Conservation (phyloP, 2,113 vertebrate genomes). For the Junco hyemalis region DNA sequence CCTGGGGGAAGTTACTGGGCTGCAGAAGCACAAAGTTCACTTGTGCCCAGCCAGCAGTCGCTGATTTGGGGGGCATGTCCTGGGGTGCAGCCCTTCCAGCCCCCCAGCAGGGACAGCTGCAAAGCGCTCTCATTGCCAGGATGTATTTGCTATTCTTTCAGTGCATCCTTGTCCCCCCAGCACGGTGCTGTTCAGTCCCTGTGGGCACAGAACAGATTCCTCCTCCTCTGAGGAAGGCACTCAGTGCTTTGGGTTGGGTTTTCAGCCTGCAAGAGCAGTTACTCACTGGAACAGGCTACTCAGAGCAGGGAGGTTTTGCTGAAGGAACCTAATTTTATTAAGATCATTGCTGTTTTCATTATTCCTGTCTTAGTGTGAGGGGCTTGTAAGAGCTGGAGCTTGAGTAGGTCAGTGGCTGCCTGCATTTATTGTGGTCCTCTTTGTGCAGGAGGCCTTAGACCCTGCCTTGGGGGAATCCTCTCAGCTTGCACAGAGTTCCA, state of each 20-base stretch:
- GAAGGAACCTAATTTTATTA: background rate
- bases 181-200: accelerated
- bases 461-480: background rate
- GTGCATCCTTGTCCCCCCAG: background rate
- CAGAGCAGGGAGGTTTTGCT: background rate
- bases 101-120: background rate
- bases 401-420: accelerated
- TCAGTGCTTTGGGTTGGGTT: background rate
- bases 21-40: background rate
- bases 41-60: accelerated
- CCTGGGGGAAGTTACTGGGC: background rate
- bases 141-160: background rate
- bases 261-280: background rate
- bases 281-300: background rate
- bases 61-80: background rate
- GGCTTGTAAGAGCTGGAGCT: background rate
- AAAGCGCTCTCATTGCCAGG: background rate
- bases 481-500: background rate
- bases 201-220: background rate
- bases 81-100: background rate
- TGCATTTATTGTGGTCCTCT: background rate
- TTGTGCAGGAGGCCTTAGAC: background rate
- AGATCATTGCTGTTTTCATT: background rate
- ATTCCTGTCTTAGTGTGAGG: background rate
- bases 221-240: background rate